These are phyloP conservation scores for Sisyra nigra DNA, from an alignment of 2,888 invertebrate genomes.

Conservation along the genomic window DNA sequence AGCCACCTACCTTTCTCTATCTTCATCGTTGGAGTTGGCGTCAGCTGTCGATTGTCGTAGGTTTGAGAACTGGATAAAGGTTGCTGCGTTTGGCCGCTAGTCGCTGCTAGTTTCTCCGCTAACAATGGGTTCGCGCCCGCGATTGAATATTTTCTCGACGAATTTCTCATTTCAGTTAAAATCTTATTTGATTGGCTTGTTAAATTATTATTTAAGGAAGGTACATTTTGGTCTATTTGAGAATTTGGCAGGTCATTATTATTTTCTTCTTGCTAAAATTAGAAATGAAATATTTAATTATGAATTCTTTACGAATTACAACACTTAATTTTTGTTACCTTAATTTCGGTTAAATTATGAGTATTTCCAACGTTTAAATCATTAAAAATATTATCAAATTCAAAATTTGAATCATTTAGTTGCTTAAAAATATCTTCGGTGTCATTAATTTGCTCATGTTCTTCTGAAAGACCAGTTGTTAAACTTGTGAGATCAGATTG, in stretches of 20 bases:
- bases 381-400: slow-evolving; percentile 68
- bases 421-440: slow-evolving; percentile 70
- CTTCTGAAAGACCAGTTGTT: slow-evolving; percentile 41
- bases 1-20: slow-evolving; percentile 26
- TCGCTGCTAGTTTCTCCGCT: slow-evolving; percentile 56
- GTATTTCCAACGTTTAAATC: slow-evolving; percentile 42
- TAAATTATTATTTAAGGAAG: slow-evolving; percentile 12
- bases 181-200: slow-evolving; percentile 19
- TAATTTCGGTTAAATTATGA: slow-evolving; percentile 41
- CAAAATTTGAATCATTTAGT: slow-evolving; percentile 69
- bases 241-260: slow-evolving; percentile 26
- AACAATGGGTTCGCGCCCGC: slow-evolving; percentile 75
- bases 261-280: slow-evolving; percentile 32
- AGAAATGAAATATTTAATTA: slow-evolving; percentile 16
- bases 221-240: slow-evolving; percentile 13
- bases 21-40: slow-evolving; percentile 26
- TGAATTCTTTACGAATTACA: slow-evolving; percentile 8
- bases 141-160: slow-evolving; percentile 45
- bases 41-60: slow-evolving; percentile 21
- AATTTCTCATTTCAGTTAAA: slow-evolving; percentile 22
- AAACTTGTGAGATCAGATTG: slow-evolving; percentile 56
- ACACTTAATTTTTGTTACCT: slow-evolving; percentile 54
- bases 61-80: slow-evolving; percentile 24
- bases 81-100: slow-evolving; percentile 26
- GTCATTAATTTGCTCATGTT: slow-evolving; percentile 26